Percentiles rank a stretch among this genome's conserved stretches.
Conservation (phyloP, 2,113 vertebrate species). For the cattle (Bos taurus) region ARS-UCD2.0 NC_037336.1:64774501-64775000, state of each 20-base stretch:
- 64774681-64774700: neutral
- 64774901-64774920: neutral
- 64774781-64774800: neutral
- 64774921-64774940: neutral
- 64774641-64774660: neutral
- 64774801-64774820: neutral
- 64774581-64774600: neutral
- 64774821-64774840: neutral
- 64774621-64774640: neutral
- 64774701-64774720: neutral
- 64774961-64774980: neutral
- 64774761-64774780: neutral
- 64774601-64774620: neutral
- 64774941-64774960: neutral
- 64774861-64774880: neutral
- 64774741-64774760: neutral
- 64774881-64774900: neutral
- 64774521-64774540: neutral
- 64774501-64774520: neutral
- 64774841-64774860: conserved; percentile 7
- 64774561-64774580: neutral
- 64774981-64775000: neutral
- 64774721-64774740: neutral
- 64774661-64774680: neutral
- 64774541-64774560: neutral